Base-by-base conservation (phyloP, 2,797 vertebrate species). In the Poliocrania exsul region DNA sequence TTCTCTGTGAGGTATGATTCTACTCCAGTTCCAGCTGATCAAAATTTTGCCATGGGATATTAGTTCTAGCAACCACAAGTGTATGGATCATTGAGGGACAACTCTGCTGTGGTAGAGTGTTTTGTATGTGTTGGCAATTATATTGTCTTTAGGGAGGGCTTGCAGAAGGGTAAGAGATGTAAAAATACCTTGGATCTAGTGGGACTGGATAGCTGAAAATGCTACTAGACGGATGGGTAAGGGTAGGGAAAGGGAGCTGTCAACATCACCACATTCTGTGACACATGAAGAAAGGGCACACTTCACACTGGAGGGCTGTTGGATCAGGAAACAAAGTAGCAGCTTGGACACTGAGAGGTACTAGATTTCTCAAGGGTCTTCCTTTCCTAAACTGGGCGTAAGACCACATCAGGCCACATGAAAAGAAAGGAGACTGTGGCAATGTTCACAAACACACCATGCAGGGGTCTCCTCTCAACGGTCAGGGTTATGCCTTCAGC, bases 1-100 rank as follows among this genome's bases (percentile, higher is more conserved):
- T 96, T 91, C 73, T 73, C 71, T 70, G 21, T 53, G 56, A 92
- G 89, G 33, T 60, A 71, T 9, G 69, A 75, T 73, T 90, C 70
- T 92, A n/a, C 72, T 92, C 35, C n/a, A 66, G 58, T 58, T 86
- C 40, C 44, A 92, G 54, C 73, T 33, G 40, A 78, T 78, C 75
- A 74, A 57, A 92, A 47, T 72, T 81, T 81, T 88, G 37, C 89
- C 58, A 33, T 62, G 51, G 50, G 53, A 42, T 71, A 71, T 92
- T 69, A 82, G 81, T 69, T 57, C 50, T 47, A 61, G n/a, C 38
- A 79, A 33, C 69, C 44, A 69, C 24, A 60, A 79, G 67, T 9
- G 10, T 29, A 47, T n/a, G 50, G 65, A 64, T 73, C 54, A 61
- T 26, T 4, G 14, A 71, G 57, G 47, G 69, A 21, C 67, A 66